A percentile compares a stretch with the other conserved stretches of the same genome.
Evolutionary conservation across 2,113 vertebrate species (phyloP).

Genomic region (Leptobrachium ailaonicum): DNA sequence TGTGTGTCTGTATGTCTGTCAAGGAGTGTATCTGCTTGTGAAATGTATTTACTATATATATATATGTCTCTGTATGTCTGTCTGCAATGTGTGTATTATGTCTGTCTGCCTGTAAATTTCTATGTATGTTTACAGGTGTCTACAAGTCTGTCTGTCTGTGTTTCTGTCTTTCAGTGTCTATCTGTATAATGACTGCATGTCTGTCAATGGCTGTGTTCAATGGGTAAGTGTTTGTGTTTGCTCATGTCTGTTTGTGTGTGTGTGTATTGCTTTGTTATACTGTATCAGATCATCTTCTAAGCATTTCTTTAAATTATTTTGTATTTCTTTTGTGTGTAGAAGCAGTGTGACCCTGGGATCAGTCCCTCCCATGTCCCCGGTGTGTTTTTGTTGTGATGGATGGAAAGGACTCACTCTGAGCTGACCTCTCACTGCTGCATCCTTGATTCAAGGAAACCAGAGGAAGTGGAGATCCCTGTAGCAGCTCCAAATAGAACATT

Average conservation of each 20-base stretch:
- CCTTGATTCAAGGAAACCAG: constrained; percentile 60
- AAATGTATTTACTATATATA: too few relatives aligned
- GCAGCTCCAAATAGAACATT: constrained; percentile 67
- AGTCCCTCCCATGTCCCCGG: constrained; percentile 10
- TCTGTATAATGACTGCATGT: neutral
- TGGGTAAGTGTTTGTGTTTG: neutral
- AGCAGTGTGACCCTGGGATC: too few relatives aligned
- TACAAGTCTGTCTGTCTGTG: too few relatives aligned
- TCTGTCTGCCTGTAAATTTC: neutral
- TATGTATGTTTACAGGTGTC: too few relatives aligned
- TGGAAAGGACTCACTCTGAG: constrained; percentile 56
- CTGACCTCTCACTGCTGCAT: constrained; percentile 66
- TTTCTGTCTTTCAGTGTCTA: neutral
- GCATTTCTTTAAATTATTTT: too few relatives aligned
- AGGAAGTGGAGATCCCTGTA: constrained; percentile 69
- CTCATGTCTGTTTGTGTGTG: neutral
- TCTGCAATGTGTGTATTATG: neutral
- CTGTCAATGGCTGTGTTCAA: neutral
- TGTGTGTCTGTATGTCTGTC: neutral
- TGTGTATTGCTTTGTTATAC: neutral
- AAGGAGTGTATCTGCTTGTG: too few relatives aligned
- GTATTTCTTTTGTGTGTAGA: too few relatives aligned
- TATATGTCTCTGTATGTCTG: too few relatives aligned
- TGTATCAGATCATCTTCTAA: too few relatives aligned
- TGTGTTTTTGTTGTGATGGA: constrained; percentile 36